Evolutionary conservation across 92 coral and sea anemone genomes (phyloP), one percentile per base, ranked within the genome.

Genomic region (Palythoa grandis): DNA sequence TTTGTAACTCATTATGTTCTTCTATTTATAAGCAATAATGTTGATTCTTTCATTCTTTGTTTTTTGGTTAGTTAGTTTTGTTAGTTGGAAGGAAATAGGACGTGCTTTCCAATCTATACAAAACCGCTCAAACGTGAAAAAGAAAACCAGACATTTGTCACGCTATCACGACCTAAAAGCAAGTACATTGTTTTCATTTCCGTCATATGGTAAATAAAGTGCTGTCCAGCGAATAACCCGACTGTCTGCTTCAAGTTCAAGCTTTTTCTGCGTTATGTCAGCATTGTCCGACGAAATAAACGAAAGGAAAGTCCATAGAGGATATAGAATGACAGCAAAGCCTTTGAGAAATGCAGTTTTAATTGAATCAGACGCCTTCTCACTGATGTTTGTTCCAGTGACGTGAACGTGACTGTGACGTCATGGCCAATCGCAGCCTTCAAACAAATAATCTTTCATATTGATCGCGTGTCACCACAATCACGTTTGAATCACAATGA

Each of bases 401-500:
- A 76, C 24, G 82, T 54, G 50, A 56, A 76, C 82, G 48, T 76
- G 66, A 76, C 82, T 11, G 8, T 24, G n/a, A 76, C 68, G 66
- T 76, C 67, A 15, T 53, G 47, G 82, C 2, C 14, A 17, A 54
- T 17, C 16, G 15, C 24, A 56, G 40, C 19, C 78, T 50, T 63
- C 22, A 54, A 54, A 29, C 68, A 76, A 76, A 53, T 2, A 23
- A 23, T 19, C 40, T 5, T 25, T 76, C 15, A 54, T 76, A 76
- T 76, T 76, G 66, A 25, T 54, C 68, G 40, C 58, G 61, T 48
- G 82, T 14, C 10, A 17, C 19, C 22, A 22, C 79, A 38, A 52
- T 75, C 79, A 76, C 82, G 82, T 53, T 76, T 17, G 23, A 20
- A 35, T 25, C 20, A 54, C 43, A 16, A 58, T 56, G 23, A 76